Percentiles rank a stretch among this genome's conserved stretches.
Evolutionary conservation across 2,797 vertebrate genomes (phyloP).

Genomic region (Gephyroberyx darwinii): DNA sequence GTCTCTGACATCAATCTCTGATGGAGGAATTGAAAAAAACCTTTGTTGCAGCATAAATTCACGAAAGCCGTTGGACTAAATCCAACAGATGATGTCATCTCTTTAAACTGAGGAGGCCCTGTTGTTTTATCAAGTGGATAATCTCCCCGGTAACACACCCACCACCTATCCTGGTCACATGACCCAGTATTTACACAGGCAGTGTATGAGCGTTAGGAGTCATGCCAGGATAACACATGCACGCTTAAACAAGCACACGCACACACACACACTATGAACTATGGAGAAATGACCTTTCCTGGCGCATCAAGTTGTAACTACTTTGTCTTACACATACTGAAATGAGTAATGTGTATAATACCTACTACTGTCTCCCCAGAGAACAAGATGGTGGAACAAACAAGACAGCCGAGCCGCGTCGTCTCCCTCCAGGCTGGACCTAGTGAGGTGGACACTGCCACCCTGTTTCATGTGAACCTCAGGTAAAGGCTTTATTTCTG

Average conservation of each 20-base stretch:
- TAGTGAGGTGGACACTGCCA: constrained; percentile 66
- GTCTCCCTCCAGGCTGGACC: constrained; percentile 80
- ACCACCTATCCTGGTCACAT: constrained; percentile 71
- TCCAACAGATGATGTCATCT: constrained; percentile 73
- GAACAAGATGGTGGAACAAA: constrained; percentile 81
- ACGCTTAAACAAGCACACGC: constrained; percentile 9
- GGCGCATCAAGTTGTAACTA: not conserved
- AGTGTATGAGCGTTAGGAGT: constrained; percentile 68
- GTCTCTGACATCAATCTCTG: not conserved
- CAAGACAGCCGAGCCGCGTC: constrained; percentile 50
- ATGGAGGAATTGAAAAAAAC: constrained; percentile 16
- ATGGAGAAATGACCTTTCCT: constrained; percentile 12
- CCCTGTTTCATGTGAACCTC: constrained; percentile 55
- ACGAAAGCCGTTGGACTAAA: constrained; percentile 38
- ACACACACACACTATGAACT: constrained; percentile 6
- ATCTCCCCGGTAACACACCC: constrained; percentile 64
- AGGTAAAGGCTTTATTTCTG: constrained; percentile 64
- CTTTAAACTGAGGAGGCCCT: constrained; percentile 54
- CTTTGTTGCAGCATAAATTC: not conserved
- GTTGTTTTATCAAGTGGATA: constrained; percentile 50
- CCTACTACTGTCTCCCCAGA: constrained; percentile 50
- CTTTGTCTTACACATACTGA: not conserved
- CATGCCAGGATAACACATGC: constrained; percentile 30
- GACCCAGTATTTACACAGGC: constrained; percentile 79
- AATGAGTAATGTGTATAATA: constrained; percentile 26